phyloP scores from a whole-genome alignment of 2,888 invertebrate genomes.

The Andrena bucephala region DNA sequence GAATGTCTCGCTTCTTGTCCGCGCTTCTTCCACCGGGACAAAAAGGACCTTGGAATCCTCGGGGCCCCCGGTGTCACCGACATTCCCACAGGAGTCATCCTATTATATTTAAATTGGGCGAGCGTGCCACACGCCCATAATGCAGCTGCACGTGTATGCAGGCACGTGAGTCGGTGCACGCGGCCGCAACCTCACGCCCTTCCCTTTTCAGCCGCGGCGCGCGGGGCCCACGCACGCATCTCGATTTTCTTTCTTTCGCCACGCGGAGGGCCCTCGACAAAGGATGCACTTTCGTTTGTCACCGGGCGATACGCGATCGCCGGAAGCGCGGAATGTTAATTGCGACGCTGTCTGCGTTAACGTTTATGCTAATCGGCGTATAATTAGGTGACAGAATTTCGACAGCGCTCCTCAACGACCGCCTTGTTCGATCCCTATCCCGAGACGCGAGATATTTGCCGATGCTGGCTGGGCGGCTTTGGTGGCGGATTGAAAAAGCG shows the following conservation, averaged over 20 bases:
- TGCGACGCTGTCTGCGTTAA: conserved; percentile 27
- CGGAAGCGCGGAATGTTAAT: conserved; percentile 54
- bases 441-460: background rate
- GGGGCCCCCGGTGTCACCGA: conserved; percentile 65
- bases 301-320: conserved; percentile 41
- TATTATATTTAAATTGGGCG: conserved; percentile 78
- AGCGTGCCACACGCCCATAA: conserved; percentile 50
- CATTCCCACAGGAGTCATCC: conserved; percentile 76
- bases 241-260: conserved; percentile 26
- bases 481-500: background rate
- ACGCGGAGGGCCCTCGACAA: conserved; percentile 20
- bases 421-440: background rate
- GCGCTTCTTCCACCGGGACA: conserved; percentile 46
- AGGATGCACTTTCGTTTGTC: conserved; percentile 56
- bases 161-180: conserved; percentile 26
- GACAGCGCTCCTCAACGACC: background rate
- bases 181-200: background rate
- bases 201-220: background rate
- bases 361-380: conserved; percentile 43
- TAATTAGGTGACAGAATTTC: conserved; percentile 20
- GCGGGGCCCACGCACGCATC: conserved; percentile 14
- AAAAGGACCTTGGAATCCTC: conserved; percentile 73
- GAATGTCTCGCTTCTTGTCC: conserved; percentile 14
- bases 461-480: background rate
- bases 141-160: conserved; percentile 17